phyloP scores from a whole-genome alignment of 2,797 vertebrate genomes.

The Malurus splendens region DNA sequence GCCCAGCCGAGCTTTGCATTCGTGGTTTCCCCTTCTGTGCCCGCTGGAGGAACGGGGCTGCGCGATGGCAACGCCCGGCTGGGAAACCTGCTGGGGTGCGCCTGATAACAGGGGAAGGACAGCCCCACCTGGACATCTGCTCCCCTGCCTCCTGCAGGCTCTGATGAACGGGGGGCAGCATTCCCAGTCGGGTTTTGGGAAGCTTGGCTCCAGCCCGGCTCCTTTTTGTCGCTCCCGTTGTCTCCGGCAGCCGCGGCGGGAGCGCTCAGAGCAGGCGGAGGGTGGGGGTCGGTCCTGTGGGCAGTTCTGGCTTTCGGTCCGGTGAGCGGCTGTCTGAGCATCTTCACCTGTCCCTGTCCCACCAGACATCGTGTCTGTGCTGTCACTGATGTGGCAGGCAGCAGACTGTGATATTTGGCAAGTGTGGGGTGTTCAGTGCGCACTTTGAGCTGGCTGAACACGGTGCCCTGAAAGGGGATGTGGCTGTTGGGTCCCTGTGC shows the following conservation, averaged over 20 bases:
- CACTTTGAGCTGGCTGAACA: neutral
- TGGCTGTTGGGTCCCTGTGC: neutral
- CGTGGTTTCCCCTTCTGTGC: neutral
- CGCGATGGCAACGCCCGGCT: neutral
- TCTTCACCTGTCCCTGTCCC: neutral
- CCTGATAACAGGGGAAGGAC: neutral
- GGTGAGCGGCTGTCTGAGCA: neutral
- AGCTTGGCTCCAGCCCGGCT: neutral
- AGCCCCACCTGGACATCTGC: neutral
- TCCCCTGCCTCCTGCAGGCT: neutral
- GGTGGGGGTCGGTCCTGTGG: neutral
- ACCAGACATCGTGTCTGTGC: fast-evolving
- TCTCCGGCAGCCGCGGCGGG: fast-evolving
- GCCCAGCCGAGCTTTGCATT: neutral
- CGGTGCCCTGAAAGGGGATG: neutral
- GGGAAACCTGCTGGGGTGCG: neutral
- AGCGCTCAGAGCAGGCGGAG: fast-evolving
- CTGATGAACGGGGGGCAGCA: neutral
- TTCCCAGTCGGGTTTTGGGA: neutral
- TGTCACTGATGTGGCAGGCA: fast-evolving
- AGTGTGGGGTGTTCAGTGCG: fast-evolving
- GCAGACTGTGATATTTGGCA: neutral
- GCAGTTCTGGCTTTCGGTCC: neutral
- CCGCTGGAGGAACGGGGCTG: neutral
- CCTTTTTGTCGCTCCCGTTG: fast-evolving